Evolutionary conservation across 2,113 vertebrate species (phyloP).

Genomic region (Malurus cyaneus): DNA sequence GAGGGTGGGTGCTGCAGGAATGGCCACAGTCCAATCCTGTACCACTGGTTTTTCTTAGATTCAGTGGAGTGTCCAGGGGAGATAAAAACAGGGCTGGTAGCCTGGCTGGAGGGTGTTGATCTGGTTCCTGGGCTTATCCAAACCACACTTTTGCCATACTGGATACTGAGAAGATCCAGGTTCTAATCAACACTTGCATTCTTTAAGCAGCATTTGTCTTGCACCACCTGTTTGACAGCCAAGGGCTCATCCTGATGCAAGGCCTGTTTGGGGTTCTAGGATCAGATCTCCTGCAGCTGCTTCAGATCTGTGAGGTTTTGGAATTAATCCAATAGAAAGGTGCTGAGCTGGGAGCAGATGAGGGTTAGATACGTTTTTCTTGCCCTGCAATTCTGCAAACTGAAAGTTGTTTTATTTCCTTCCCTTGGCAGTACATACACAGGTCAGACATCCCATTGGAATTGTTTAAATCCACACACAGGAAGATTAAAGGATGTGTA

Average conservation of each 20-base stretch:
- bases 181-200: not conserved
- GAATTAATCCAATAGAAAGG: not conserved
- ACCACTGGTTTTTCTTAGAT: not conserved
- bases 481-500: not conserved
- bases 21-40: not conserved
- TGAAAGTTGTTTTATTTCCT: not conserved
- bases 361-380: not conserved
- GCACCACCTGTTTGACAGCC: not conserved
- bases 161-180: not conserved
- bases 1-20: not conserved
- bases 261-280: not conserved
- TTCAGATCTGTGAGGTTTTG: not conserved
- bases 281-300: not conserved
- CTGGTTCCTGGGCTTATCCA: not conserved
- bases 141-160: not conserved
- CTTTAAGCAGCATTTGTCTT: not conserved
- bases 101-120: not conserved
- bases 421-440: not conserved
- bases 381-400: not conserved
- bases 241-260: not conserved
- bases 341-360: not conserved
- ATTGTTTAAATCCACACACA: not conserved
- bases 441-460: not conserved
- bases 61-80: not conserved
- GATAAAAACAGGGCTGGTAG: not conserved